A percentile compares a stretch with the other conserved stretches of the same genome.
Evolutionary conservation across 2,888 invertebrate genomes (phyloP).

Genomic region (Sarcophaga variegata): DNA sequence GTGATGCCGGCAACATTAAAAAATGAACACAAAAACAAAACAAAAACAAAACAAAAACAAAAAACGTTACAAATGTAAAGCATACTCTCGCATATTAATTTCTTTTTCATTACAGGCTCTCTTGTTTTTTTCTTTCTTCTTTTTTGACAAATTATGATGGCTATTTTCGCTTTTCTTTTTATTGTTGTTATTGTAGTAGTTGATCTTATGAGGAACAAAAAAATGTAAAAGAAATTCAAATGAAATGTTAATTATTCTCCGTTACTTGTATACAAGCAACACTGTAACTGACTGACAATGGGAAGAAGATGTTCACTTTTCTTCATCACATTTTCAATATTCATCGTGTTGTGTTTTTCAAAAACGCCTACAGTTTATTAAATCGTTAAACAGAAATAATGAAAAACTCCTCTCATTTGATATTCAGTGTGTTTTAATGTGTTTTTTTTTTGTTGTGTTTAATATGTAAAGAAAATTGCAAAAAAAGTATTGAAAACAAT

Average conservation of each 20-base stretch:
- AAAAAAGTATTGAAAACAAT: background rate
- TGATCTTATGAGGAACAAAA: constrained; percentile 2
- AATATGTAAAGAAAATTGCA: constrained; percentile 18
- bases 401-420: constrained; percentile 33
- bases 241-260: constrained; percentile 47
- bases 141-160: constrained; percentile 49
- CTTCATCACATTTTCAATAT: constrained; percentile 23
- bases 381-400: constrained; percentile 36
- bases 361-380: constrained; percentile 62
- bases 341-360: background rate
- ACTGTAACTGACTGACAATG: constrained; percentile 37
- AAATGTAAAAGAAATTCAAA: background rate
- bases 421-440: constrained; percentile 25
- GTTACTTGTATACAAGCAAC: background rate
- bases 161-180: constrained; percentile 23
- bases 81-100: background rate
- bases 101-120: background rate
- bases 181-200: background rate
- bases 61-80: background rate
- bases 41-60: constrained; percentile 3
- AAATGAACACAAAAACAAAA: constrained; percentile 12
- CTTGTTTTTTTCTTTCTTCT: constrained; percentile 5
- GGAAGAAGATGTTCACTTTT: constrained; percentile 36
- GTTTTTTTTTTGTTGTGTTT: background rate
- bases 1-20: constrained; percentile 11